Evolutionary conservation across 2,888 invertebrate species (phyloP), one percentile per base, ranked within the genome.

Genomic region (Acleris emargana): DNA sequence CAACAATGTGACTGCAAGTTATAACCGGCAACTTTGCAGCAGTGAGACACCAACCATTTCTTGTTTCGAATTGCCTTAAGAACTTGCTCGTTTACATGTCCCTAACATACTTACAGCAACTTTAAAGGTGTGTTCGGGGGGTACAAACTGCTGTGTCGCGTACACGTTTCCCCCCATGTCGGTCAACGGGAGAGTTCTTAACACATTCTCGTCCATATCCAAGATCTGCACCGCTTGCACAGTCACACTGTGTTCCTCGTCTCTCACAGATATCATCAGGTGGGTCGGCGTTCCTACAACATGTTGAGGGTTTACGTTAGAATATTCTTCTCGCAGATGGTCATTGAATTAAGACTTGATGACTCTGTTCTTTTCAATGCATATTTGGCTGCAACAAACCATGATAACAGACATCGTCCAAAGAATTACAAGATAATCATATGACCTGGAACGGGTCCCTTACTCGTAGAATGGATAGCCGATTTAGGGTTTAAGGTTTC

Each of bases 21-120:
- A 25, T 25, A 25, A 5, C 25, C 25, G 1, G 25, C 6, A 25
- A 25, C 25, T n/a, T n/a, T 5, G 6, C 6, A 43, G 0, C 11
- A 42, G 4, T 13, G 16, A 13, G 42, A 13, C n/a, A n/a, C n/a
- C n/a, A n/a, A n/a, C n/a, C n/a, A n/a, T n/a, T n/a, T n/a, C n/a
- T 7, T 17, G 6, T 6, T n/a, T 6, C 13, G 0, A 45, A 45
- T 45, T 45, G 5, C 43, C 13, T 1, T 43, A 5, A 43, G 1
- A 16, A n/a, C 43, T 43, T 13, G 9, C 28, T 28, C 9, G 1
- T 7, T 32, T 9, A 9, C 3, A 3, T n/a, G 6, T n/a, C 45
- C 16, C 1, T 43, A n/a, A 43, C 6, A 16, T 42, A 67, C 67
- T 5, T 67, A 67, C 67, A 25, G 63, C 59, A 42, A 67, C 55